Evolutionary conservation across 92 coral and sea anemone species (phyloP), one percentile per base, ranked within the genome.

Genomic region (Meandrina meandrites): DNA sequence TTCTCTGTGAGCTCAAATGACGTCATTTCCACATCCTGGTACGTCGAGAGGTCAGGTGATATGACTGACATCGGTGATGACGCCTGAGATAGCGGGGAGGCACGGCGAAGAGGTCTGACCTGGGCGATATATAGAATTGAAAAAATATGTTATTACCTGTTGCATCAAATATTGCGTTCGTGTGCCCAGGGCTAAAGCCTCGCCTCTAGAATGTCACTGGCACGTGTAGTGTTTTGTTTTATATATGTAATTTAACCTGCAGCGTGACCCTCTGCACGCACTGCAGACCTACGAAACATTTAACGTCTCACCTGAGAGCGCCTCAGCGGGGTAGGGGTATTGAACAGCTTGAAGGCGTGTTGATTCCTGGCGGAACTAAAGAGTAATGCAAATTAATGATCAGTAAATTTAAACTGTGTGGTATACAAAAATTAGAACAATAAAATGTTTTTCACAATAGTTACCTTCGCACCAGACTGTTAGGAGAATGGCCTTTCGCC

Each of bases 281-380:
- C 67, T 58, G n/a, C 67, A 24, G 67, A 58, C 27, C 67, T 6
- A 48, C 53, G 53, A 48, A 9, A 45, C 48, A 45, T 66, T 66
- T 8, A 24, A 6, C 62, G 8, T 0, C 70, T 67, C 64, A 96
- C 98, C 96, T 96, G 89, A 19, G 96, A 88, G 15, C 79, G 85
- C 22, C 98, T 89, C 36, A 96, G 35, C 5, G 98, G 98, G 3
- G 98, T 96, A 7, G 98, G 98, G 13, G 98, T 93, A 74, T 94
- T 92, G 87, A 96, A 96, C 62, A 91, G 79, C 53, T 86, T 90
- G 76, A 96, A 96, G 40, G 98, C 95, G 84, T 92, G 98, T 35
- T 88, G 93, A 78, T 93, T 92, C 79, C 80, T 94, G 60, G 98
- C 98, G 54, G 98, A 96, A 84, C 98, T 96, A 74, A 37, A 37